Percentiles rank a stretch among this genome's conserved stretches.
Conservation (phyloP, 2,797 vertebrate species). For the Heterohyrax brucei region DNA sequence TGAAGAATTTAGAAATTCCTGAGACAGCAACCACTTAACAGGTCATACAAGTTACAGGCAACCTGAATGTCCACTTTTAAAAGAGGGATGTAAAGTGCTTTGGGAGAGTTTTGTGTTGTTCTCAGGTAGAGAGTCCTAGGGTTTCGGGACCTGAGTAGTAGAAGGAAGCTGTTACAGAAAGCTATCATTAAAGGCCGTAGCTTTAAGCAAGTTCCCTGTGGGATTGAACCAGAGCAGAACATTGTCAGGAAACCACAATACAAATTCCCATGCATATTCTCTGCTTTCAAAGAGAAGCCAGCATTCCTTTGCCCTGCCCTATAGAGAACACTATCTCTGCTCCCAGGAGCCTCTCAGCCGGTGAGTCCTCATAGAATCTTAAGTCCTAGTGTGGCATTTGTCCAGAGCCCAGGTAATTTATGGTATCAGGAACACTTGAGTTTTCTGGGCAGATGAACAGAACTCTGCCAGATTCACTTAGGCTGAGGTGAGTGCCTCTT, state of each 20-base stretch:
- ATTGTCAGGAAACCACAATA: neutral
- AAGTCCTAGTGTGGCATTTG: neutral
- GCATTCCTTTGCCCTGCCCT: neutral
- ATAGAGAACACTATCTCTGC: fast-evolving
- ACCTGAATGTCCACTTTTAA: neutral
- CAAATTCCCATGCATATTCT: fast-evolving
- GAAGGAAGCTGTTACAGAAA: neutral
- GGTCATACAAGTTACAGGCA: neutral
- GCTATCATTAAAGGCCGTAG: neutral
- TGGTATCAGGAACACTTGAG: neutral
- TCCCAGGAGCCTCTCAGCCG: neutral
- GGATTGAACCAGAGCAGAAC: neutral
- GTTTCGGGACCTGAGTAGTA: neutral
- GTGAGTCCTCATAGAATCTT: neutral
- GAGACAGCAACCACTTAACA: neutral
- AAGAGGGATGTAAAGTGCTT: neutral
- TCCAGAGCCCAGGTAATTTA: neutral
- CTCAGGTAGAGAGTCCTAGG: neutral
- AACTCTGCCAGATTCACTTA: neutral
- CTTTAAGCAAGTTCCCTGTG: neutral
- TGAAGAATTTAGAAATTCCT: neutral
- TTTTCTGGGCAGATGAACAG: slow-evolving; percentile 18
- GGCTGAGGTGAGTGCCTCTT: neutral
- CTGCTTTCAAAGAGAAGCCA: neutral
- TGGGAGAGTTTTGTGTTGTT: neutral